phyloP scores from a whole-genome alignment of 2,113 vertebrate genomes.

The Dicrurus megarhynchus region DNA sequence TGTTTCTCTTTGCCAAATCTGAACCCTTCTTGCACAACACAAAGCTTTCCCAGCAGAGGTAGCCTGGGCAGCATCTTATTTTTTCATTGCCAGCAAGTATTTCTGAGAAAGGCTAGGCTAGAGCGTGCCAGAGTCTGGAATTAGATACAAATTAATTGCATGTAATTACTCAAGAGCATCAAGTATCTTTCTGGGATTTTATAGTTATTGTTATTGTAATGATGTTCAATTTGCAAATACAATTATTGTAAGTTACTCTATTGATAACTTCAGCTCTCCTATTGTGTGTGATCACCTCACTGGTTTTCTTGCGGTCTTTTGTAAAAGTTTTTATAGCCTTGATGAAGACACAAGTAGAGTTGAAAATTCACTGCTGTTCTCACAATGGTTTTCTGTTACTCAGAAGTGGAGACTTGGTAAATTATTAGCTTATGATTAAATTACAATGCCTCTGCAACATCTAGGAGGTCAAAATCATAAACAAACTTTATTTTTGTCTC shows the following conservation, averaged over 20 bases:
- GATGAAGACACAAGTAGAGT: background rate
- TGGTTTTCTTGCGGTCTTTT: background rate
- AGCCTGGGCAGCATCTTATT: conserved; percentile 23
- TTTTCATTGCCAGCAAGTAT: conserved; percentile 47
- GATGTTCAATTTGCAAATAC: conserved; percentile 48
- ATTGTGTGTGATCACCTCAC: background rate
- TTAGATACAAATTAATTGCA: conserved; percentile 62
- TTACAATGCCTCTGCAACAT: background rate
- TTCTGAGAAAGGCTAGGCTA: conserved; percentile 50
- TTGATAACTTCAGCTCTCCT: conserved; percentile 31
- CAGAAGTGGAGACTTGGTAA: conserved; percentile 10
- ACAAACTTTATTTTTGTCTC: background rate
- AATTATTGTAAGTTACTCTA: conserved; percentile 48
- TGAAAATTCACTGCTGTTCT: background rate
- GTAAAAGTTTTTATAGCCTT: background rate
- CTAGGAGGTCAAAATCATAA: conserved; percentile 27
- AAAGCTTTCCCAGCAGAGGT: conserved; percentile 47
- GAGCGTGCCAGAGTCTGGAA: conserved; percentile 47
- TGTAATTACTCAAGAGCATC: conserved; percentile 60
- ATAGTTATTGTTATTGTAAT: conserved; percentile 41
- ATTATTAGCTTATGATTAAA: conserved; percentile 41
- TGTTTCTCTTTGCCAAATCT: conserved; percentile 10
- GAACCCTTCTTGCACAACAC: conserved; percentile 2
- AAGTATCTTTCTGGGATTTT: conserved; percentile 35
- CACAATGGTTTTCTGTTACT: conserved; percentile 3